Evolutionary conservation across 2,113 vertebrate species (phyloP).

Genomic region (Phylloscopus trochilus): DNA sequence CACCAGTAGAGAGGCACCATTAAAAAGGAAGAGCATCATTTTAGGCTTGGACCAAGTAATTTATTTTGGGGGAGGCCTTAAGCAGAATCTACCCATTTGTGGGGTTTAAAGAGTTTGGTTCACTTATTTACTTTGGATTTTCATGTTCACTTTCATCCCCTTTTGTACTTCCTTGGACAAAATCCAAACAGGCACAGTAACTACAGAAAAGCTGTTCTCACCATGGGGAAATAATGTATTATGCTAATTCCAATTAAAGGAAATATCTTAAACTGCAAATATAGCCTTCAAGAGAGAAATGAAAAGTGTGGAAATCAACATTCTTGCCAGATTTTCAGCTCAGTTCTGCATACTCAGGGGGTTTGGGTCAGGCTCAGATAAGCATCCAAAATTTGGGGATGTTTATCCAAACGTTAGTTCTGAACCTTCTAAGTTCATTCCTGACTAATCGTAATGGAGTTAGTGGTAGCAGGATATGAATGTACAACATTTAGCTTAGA

Average conservation of each 20-base stretch:
- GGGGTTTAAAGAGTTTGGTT: conserved; percentile 21
- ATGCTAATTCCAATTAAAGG: conserved; percentile 68
- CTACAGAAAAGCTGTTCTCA: conserved; percentile 62
- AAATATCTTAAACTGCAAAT: conserved; percentile 65
- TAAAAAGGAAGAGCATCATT: background rate
- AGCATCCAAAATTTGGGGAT: conserved; percentile 63
- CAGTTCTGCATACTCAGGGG: conserved; percentile 49
- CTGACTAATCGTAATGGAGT: conserved; percentile 53
- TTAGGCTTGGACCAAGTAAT: background rate
- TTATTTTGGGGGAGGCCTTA: background rate
- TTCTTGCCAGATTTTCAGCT: conserved; percentile 66
- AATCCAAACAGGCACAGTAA: conserved; percentile 42
- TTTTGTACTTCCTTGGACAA: conserved; percentile 55
- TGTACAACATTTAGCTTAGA: conserved; percentile 59
- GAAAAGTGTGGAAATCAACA: conserved; percentile 64
- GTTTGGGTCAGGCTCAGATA: conserved; percentile 64
- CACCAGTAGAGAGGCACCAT: background rate
- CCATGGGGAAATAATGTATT: conserved; percentile 68
- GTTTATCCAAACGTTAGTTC: conserved; percentile 66
- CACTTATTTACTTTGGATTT: conserved; percentile 48
- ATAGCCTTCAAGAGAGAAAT: conserved; percentile 66
- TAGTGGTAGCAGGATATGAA: conserved; percentile 60
- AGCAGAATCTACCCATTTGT: background rate
- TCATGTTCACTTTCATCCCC: conserved; percentile 28
- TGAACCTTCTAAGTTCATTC: conserved; percentile 44